A percentile compares a stretch with the other conserved stretches of the same genome.
phyloP scores from a whole-genome alignment of 2,113 vertebrate genomes.

The Athene cunicularia region DNA sequence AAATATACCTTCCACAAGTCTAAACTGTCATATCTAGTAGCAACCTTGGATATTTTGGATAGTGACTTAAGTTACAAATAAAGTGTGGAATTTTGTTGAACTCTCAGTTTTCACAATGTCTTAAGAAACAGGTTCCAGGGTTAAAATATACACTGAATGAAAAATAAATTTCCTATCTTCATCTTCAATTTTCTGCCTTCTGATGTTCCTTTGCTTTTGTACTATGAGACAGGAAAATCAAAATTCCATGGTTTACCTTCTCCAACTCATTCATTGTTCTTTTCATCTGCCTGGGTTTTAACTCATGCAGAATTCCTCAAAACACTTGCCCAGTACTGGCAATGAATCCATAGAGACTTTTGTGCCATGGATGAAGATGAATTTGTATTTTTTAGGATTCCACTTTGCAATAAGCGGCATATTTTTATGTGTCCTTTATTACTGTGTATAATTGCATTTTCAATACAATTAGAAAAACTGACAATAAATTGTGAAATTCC shows the following conservation, averaged over 20 bases:
- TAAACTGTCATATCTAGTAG: neutral
- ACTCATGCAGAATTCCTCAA: neutral
- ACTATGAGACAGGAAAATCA: neutral
- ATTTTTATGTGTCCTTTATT: neutral
- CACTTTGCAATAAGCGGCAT: neutral
- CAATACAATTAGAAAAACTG: neutral
- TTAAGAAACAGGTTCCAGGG: neutral
- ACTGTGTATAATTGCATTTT: neutral
- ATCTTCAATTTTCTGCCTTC: neutral
- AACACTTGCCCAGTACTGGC: neutral
- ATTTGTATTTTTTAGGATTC: neutral
- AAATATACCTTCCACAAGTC: neutral
- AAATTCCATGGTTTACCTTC: neutral
- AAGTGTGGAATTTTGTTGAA: neutral
- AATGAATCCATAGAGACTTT: neutral
- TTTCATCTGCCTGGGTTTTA: neutral
- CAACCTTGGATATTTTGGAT: neutral
- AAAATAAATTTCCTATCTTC: neutral
- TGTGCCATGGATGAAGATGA: neutral
- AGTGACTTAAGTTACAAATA: neutral
- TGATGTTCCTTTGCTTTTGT: neutral
- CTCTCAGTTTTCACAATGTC: neutral
- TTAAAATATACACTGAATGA: neutral
- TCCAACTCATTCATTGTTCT: neutral
- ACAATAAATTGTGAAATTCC: neutral